Evolutionary conservation across 2,888 invertebrate species (phyloP).

Genomic region (Ochropacha duplaris): DNA sequence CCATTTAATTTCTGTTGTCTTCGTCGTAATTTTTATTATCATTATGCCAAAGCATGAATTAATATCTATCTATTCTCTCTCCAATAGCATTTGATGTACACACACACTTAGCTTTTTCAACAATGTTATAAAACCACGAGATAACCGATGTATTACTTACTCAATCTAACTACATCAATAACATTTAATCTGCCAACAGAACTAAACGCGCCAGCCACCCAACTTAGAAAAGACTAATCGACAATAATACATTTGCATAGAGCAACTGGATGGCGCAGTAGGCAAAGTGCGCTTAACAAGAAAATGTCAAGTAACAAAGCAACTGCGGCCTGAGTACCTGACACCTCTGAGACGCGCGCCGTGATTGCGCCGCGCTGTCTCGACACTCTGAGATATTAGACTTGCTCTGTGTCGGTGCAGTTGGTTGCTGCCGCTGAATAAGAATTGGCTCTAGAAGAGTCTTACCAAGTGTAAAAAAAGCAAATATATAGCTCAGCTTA

Average conservation of each 20-base stretch:
- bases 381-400: slow-evolving; percentile 77
- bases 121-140: too few relatives aligned
- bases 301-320: slow-evolving; percentile 72
- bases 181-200: not conserved
- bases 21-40: too few relatives aligned
- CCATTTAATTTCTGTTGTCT: too few relatives aligned
- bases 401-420: slow-evolving; percentile 58
- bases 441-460: slow-evolving; percentile 15
- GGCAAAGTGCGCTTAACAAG: slow-evolving; percentile 62
- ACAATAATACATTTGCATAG: slow-evolving; percentile 23
- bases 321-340: slow-evolving; percentile 41
- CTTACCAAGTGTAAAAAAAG: not conserved
- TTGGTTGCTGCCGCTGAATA: slow-evolving; percentile 38
- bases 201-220: not conserved
- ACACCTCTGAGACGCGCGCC: slow-evolving; percentile 56
- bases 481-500: too few relatives aligned
- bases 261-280: slow-evolving; percentile 37
- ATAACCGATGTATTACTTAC: not conserved
- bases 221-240: slow-evolving; percentile 8
- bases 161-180: slow-evolving; percentile 7
- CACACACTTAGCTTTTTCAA: too few relatives aligned
- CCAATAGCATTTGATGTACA: too few relatives aligned
- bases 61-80: too few relatives aligned
- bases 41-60: too few relatives aligned
- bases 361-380: slow-evolving; percentile 69